phyloP scores from a whole-genome alignment of 2,888 invertebrate genomes.

The Lucinisca nassula region DNA sequence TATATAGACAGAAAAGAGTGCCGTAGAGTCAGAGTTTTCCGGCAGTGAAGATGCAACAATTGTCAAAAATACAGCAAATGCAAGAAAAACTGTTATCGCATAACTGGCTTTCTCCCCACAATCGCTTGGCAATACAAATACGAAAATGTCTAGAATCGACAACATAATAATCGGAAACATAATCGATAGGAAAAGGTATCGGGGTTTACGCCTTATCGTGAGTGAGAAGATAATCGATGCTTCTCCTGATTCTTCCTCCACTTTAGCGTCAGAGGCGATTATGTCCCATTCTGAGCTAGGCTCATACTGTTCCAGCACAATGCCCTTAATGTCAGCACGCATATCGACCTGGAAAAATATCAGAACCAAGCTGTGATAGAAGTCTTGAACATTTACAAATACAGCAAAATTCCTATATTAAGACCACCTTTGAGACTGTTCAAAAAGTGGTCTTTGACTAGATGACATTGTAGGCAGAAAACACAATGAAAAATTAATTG shows the following conservation, averaged over 20 bases:
- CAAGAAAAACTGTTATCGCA: slow-evolving; percentile 60
- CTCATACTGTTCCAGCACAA: slow-evolving; percentile 30
- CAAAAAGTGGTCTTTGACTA: too few species aligned
- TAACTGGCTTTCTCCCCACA: slow-evolving; percentile 56
- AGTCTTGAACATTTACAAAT: too few species aligned
- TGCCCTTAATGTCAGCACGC: slow-evolving; percentile 30
- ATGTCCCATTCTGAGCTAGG: slow-evolving; percentile 50
- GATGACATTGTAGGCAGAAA: too few species aligned
- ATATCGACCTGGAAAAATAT: slow-evolving; percentile 45
- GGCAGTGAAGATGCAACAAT: slow-evolving; percentile 52
- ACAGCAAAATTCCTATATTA: too few species aligned
- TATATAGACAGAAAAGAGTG: slow-evolving; percentile 54
- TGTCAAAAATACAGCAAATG: slow-evolving; percentile 63
- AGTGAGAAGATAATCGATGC: slow-evolving; percentile 45
- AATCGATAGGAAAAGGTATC: slow-evolving; percentile 57
- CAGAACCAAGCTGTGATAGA: too few species aligned
- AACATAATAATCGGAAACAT: slow-evolving; percentile 64
- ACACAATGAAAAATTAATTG: too few species aligned
- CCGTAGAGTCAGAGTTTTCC: slow-evolving; percentile 35
- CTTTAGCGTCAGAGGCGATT: slow-evolving; percentile 18
- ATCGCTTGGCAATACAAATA: slow-evolving; percentile 55
- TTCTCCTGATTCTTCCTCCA: slow-evolving; percentile 21
- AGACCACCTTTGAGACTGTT: too few species aligned
- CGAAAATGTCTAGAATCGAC: slow-evolving; percentile 54
- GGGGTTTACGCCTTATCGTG: slow-evolving; percentile 60